Evolutionary conservation across 2,797 vertebrate genomes (phyloP).

Genomic region (Spatula clypeata): DNA sequence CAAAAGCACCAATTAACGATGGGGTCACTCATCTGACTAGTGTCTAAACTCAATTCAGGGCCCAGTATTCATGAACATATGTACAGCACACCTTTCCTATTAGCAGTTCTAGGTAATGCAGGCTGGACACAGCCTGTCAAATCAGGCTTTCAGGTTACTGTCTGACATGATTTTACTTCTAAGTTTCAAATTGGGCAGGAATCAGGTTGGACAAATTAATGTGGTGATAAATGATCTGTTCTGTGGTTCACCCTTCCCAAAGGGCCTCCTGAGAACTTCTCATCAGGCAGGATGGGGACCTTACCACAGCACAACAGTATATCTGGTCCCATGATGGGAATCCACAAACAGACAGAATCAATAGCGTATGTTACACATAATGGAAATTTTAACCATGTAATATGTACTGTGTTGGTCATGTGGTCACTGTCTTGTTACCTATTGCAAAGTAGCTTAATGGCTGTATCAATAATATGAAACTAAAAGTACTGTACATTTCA

Average conservation of each 20-base stretch:
- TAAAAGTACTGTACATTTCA: background rate
- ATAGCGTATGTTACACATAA: background rate
- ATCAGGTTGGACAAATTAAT: background rate
- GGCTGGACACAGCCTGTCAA: background rate
- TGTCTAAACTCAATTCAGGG: background rate
- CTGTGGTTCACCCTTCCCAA: background rate
- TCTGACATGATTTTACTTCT: background rate
- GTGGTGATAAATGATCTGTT: background rate
- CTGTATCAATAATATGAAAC: background rate
- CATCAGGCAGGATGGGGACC: background rate
- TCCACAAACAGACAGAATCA: background rate
- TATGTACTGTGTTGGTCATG: accelerated
- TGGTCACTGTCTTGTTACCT: background rate
- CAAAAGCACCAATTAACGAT: too few relatives aligned
- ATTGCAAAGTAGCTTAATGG: background rate
- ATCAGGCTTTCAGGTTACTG: background rate
- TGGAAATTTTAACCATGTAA: background rate
- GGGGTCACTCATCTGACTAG: background rate
- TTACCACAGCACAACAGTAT: background rate
- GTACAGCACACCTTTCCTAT: background rate
- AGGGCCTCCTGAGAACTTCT: background rate
- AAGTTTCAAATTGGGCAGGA: background rate
- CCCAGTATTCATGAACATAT: background rate
- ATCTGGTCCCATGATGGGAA: background rate
- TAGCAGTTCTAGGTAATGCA: background rate